phyloP scores from a whole-genome alignment of 2,797 vertebrate species.

The Hypotaenidia okinawae region DNA sequence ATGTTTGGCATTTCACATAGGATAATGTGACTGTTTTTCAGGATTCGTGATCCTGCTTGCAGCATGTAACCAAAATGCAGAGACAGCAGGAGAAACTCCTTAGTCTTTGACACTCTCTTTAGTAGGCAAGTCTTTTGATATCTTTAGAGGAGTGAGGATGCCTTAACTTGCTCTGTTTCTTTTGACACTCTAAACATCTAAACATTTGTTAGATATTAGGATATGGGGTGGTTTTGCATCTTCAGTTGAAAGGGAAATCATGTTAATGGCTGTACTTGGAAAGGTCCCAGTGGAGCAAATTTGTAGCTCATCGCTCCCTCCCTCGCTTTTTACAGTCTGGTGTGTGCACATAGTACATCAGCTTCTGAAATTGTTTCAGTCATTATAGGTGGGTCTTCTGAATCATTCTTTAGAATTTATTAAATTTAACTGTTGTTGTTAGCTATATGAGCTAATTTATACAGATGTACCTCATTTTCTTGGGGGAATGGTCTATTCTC shows the following conservation, averaged over 20 bases:
- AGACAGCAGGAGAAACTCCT: background rate
- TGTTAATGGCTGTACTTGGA: background rate
- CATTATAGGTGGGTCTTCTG: background rate
- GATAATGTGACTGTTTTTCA: background rate
- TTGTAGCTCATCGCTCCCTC: background rate
- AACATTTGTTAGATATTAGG: background rate
- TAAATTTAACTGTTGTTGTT: background rate
- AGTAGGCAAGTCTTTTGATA: background rate
- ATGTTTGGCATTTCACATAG: background rate
- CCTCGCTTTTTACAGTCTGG: background rate
- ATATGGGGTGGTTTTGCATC: background rate
- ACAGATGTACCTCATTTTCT: background rate
- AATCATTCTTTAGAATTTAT: background rate
- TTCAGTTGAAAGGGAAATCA: background rate
- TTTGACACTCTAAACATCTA: background rate
- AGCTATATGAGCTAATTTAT: background rate
- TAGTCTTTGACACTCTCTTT: background rate
- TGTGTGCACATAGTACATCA: background rate
- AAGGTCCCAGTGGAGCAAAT: background rate
- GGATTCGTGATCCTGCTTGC: background rate
- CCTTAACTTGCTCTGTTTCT: background rate
- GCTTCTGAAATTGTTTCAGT: background rate
- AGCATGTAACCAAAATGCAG: background rate
- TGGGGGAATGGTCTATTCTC: background rate
- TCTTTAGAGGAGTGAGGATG: background rate